Evolutionary conservation across 2,797 vertebrate genomes (phyloP), one percentile per base, ranked within the genome.

Genomic region (Cossypha niveicapilla): DNA sequence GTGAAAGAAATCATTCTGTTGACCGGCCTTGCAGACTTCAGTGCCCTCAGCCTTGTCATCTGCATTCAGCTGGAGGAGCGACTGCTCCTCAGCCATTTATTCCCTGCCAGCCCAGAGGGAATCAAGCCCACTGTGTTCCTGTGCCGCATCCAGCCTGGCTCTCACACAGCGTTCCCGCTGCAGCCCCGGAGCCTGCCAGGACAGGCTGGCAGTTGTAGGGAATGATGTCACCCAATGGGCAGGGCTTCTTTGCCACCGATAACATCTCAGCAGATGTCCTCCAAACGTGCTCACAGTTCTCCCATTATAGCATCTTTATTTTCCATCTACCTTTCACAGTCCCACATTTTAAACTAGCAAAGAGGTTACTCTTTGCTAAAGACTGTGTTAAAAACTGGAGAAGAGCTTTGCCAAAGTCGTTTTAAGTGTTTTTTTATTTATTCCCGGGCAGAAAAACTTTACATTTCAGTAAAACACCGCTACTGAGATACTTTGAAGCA

Each of bases 111-210:
- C 39, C 87, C 37, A n/a, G 65, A 80, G 54, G 65, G 72, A 91
- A 81, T 35, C 42, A 30, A 75, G 39, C 62, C 82, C 75, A 22
- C 65, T 68, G 37, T 73, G 37, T 74, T 94, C 41, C 70, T 56
- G 13, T 91, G 91, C 91, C 1, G 56, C 84, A 95, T 95, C 68
- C 89, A 85, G 78, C 75, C 94, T 92, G 91, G 84, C 92, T 82
- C 62, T 82, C 32, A 5, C 68, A 84, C 39, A 11, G 42, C 7
- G 7, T 72, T 94, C 91, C 78, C 9, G 4, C 94, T 86, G 94
- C 96, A 88, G 94, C 91, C 87, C 78, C 79, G 75, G 73, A 93
- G 90, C 85, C 85, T 93, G 79, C 92, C 91, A 96, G 96, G 86
- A 56, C 90, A 91, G n/a, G 91, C 82, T 92, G 91, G 72, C 93